Base-by-base conservation (phyloP, 2,888 invertebrate species). In the Xestoiulus laeticollis region DNA sequence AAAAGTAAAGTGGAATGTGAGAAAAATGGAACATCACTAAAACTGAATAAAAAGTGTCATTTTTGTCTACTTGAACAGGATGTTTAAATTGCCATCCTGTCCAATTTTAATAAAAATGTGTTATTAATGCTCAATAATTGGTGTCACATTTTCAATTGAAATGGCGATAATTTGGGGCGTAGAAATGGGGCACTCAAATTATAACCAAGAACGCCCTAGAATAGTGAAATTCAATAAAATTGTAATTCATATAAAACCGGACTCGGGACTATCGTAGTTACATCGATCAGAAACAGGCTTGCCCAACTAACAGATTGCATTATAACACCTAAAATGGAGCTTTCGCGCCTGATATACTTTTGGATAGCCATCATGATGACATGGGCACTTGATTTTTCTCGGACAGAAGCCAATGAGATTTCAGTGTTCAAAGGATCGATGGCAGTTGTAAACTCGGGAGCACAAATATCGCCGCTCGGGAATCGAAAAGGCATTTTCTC, bases 81-180 rank as follows among this genome's bases (percentile, higher is more conserved):
- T 26, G 68, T 68, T 26, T n/a, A 68, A 26, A 6, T 8, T 26
- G 26, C 68, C 68, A 68, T 68, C 68, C 68, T 68, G 68, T 68
- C 68, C 68, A 68, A 68, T 68, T 48, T 68, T 68, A 68, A 68
- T 59, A 68, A 26, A n/a, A 68, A 68, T 68, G 14, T 68, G 68
- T 68, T 68, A 68, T n/a, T 68, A 68, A 68, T 68, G 68, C 68
- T 26, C 22, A 68, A 68, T 68, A 68, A 68, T 68, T 68, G n/a
- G 59, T 59, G 68, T 68, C 68, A 68, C 26, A 26, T 68, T 68
- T 68, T 68, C 68, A 68, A 68, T 68, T 8, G 8, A 68, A 68
- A n/a, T 8, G 8, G 68, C 3, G 10, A 22, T 26, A n/a, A 10
- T 26, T 68, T 26, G 26, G 68, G 68, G 26, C 14, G 12, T 26